Evolutionary conservation across 2,113 vertebrate species (phyloP).

Genomic region (Oryctolagus cuniculus): DNA sequence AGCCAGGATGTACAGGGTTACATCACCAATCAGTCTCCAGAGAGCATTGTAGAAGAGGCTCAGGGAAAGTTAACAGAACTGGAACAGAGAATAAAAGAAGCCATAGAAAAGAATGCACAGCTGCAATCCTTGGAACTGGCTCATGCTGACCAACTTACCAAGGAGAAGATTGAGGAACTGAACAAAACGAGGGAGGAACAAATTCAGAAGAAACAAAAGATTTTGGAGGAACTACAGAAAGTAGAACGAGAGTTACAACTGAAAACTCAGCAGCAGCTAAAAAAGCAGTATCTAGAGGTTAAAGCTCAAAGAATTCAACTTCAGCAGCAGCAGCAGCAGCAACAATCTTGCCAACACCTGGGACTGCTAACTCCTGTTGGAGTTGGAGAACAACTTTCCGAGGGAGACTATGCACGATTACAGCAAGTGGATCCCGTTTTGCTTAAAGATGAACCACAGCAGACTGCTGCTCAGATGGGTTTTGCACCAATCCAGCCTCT

Average conservation of each 20-base stretch:
- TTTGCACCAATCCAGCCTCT: constrained; percentile 98
- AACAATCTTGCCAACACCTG: constrained; percentile 93
- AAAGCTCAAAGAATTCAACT: constrained; percentile 96
- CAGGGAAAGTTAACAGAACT: constrained; percentile 99
- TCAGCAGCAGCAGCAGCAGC: constrained; percentile 88
- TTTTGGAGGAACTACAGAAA: constrained; percentile 99
- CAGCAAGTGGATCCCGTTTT: constrained; percentile 97
- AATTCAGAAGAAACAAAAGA: constrained; percentile 99
- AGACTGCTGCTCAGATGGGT: constrained; percentile 91
- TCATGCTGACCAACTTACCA: constrained; percentile 99
- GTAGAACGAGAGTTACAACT: constrained; percentile 99
- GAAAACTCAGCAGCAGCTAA: constrained; percentile 99
- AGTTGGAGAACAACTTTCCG: constrained; percentile 94
- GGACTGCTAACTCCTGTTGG: constrained; percentile 92
- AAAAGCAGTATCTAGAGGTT: constrained; percentile 99
- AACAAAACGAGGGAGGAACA: constrained; percentile 99
- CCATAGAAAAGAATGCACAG: constrained; percentile 99
- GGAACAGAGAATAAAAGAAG: constrained; percentile 99
- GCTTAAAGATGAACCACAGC: constrained; percentile 92
- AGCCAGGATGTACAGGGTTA: constrained; percentile 93
- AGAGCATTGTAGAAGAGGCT: constrained; percentile 99
- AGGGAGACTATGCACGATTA: constrained; percentile 95
- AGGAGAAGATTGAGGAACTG: constrained; percentile 99
- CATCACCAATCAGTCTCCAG: constrained; percentile 96
- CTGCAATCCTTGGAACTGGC: constrained; percentile 98